These are phyloP conservation scores for Pseudochirops corinnae DNA, from an alignment of 2,797 vertebrate species.

Conservation along the genomic window DNA sequence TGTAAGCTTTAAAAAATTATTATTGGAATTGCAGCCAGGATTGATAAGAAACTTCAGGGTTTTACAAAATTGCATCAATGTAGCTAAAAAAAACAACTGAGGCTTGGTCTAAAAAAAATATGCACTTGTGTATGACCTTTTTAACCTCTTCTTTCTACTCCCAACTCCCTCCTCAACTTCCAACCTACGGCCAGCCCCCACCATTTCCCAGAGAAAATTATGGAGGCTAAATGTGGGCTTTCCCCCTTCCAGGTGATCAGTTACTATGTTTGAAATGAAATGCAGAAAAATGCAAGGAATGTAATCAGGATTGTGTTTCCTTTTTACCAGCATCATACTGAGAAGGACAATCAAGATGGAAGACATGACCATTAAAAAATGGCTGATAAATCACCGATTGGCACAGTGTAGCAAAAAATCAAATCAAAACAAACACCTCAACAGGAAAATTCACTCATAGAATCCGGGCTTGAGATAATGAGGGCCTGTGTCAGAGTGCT, in stretches of 20 bases:
- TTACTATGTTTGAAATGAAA: conserved; percentile 75
- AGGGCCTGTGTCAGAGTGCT: background rate
- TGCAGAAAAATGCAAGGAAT: conserved; percentile 63
- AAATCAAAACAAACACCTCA: background rate
- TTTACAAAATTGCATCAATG: too few species aligned
- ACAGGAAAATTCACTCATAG: conserved; percentile 71
- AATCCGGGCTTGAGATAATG: background rate
- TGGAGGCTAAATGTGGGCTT: background rate
- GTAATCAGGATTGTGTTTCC: conserved; percentile 69
- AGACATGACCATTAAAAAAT: conserved; percentile 74
- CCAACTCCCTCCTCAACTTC: too few species aligned
- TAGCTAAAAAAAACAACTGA: too few species aligned
- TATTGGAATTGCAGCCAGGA: too few species aligned
- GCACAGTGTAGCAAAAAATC: conserved; percentile 72
- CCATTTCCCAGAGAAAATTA: background rate
- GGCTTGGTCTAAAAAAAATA: too few species aligned
- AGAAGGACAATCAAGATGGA: conserved; percentile 67
- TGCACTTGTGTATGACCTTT: too few species aligned
- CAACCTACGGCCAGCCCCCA: too few species aligned
- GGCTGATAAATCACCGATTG: conserved; percentile 80
- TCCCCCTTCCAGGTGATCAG: background rate
- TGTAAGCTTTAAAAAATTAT: background rate
- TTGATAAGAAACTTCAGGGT: too few species aligned
- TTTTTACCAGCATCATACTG: conserved; percentile 67
- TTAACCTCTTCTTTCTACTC: too few species aligned